Evolutionary conservation across 2,113 vertebrate species (phyloP).

Genomic region (Panthera leo): DNA sequence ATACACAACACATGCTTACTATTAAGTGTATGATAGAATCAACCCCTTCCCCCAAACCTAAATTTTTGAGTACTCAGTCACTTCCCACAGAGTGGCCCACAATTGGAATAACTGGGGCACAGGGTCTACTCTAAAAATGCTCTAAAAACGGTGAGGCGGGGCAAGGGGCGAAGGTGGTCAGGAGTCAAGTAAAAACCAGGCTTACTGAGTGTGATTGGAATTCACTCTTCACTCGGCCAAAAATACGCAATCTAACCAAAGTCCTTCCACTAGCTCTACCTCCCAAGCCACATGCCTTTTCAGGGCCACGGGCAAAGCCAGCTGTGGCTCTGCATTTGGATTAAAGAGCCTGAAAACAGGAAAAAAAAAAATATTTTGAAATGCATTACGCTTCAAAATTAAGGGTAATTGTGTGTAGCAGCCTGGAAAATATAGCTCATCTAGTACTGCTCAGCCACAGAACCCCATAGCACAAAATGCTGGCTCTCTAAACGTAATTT

Average conservation of each 20-base stretch:
- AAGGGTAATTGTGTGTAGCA: conserved; percentile 70
- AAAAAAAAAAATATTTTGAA: conserved; percentile 50
- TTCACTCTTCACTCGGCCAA: conserved; percentile 39
- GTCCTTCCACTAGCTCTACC: not conserved
- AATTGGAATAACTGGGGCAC: not conserved
- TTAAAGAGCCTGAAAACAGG: conserved; percentile 49
- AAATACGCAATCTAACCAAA: conserved; percentile 57
- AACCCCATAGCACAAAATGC: conserved; percentile 10
- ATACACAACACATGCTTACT: not conserved
- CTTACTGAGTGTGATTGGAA: conserved; percentile 46
- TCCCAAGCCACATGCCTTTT: conserved; percentile 60
- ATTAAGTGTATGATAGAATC: not conserved
- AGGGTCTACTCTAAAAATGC: not conserved
- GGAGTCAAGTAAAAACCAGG: conserved; percentile 36
- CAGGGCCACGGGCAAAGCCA: conserved; percentile 36
- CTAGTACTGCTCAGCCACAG: conserved; percentile 4
- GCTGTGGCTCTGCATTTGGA: conserved; percentile 51
- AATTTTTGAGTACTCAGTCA: not conserved
- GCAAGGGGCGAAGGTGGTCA: not conserved
- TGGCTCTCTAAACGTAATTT: not conserved
- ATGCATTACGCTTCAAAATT: conserved; percentile 64
- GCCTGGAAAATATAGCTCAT: conserved; percentile 74
- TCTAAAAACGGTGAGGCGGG: not conserved
- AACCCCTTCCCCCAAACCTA: not conserved
- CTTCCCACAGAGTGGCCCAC: not conserved